Percentiles rank a stretch among this genome's conserved stretches.
Evolutionary conservation across 1,140 invertebrate genomes (phyloP).

Genomic region (Kradibia gibbosae): DNA sequence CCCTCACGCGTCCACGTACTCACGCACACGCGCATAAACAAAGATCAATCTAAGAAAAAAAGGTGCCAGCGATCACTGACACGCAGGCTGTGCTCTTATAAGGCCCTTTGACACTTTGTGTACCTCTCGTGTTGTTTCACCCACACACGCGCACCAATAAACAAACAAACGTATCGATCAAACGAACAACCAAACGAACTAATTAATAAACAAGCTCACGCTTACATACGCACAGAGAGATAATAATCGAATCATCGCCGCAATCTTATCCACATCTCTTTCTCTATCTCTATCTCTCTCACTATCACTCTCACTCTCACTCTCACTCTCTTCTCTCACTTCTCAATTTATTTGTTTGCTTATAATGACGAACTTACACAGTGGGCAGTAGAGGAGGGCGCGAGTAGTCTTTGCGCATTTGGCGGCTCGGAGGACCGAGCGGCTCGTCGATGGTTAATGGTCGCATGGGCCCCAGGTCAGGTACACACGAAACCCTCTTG

Average conservation of each 20-base stretch:
- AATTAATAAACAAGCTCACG: too few species aligned
- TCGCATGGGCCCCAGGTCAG: constrained; percentile 58
- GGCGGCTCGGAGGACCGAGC: constrained; percentile 61
- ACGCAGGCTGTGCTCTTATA: not conserved
- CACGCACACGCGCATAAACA: not conserved
- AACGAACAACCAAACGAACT: too few species aligned
- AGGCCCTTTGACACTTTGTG: not conserved
- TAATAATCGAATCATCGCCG: too few species aligned
- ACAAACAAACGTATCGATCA: too few species aligned
- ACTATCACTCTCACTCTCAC: not conserved
- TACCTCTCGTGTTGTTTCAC: not conserved
- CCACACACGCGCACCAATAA: too few species aligned
- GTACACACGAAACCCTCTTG: constrained; percentile 68
- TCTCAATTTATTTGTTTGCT: constrained; percentile 20
- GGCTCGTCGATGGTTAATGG: constrained; percentile 51
- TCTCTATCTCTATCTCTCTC: too few species aligned
- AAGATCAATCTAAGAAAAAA: too few species aligned
- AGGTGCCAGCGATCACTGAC: not conserved
- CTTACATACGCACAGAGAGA: too few species aligned
- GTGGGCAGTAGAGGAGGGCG: constrained; percentile 67
- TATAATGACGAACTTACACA: constrained; percentile 59
- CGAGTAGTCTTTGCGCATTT: constrained; percentile 66
- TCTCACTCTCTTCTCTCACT: constrained; percentile 16
- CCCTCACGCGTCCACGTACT: not conserved
- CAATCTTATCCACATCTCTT: too few species aligned